Conservation (phyloP, 2,888 invertebrate genomes). For the Agrochola litura region DNA sequence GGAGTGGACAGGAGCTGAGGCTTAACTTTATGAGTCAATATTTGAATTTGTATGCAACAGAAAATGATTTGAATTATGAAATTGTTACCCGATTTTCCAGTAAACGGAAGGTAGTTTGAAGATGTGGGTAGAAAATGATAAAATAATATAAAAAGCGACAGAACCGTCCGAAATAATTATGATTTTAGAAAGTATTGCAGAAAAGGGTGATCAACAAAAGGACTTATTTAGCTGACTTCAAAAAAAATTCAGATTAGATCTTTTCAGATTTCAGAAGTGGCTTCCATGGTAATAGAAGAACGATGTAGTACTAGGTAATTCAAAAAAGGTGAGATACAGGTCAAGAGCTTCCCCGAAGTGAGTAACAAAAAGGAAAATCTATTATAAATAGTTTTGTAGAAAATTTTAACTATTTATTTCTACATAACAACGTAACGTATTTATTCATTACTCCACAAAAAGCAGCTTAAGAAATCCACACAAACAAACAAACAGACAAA, state of each 20-base stretch:
- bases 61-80: background rate
- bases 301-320: background rate
- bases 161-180: background rate
- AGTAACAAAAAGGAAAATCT: too few species aligned
- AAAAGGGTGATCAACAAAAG: background rate
- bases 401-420: background rate
- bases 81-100: background rate
- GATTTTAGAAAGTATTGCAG: background rate
- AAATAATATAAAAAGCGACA: too few species aligned
- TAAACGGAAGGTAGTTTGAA: background rate
- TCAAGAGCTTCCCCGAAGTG: too few species aligned
- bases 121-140: background rate
- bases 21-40: constrained; percentile 40
- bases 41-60: constrained; percentile 37
- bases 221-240: too few species aligned
- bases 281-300: background rate
- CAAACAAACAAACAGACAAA: constrained; percentile 26
- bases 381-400: background rate
- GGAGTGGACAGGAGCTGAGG: constrained; percentile 34
- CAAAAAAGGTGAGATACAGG: background rate
- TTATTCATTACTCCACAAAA: background rate
- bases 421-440: background rate
- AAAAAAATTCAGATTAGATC: too few species aligned
- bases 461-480: background rate
- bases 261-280: background rate